phyloP scores from a whole-genome alignment of 2,797 vertebrate genomes.

The Chaetodon trifasciatus region DNA sequence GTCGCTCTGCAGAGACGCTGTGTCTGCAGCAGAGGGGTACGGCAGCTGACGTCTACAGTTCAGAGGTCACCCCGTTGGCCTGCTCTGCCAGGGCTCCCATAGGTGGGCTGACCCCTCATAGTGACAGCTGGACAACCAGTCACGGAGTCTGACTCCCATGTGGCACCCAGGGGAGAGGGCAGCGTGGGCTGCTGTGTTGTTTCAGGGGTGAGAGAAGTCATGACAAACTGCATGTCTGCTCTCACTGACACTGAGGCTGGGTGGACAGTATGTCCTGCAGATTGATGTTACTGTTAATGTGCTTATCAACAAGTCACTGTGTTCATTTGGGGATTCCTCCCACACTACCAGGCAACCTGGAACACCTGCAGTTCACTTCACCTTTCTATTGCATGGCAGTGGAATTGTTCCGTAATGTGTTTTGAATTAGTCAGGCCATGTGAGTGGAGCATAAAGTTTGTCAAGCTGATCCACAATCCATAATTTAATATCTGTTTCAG shows the following conservation, averaged over 20 bases:
- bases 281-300: background rate
- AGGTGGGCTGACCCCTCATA: conserved; percentile 49
- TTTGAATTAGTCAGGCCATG: background rate
- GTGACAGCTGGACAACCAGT: conserved; percentile 66
- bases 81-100: conserved; percentile 8
- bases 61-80: conserved; percentile 42
- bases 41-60: conserved; percentile 52
- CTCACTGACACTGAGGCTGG: background rate
- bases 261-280: background rate
- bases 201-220: conserved; percentile 35
- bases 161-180: background rate
- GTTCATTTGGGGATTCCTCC: background rate
- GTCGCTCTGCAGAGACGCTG: conserved; percentile 12
- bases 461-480: background rate
- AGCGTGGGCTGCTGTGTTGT: conserved; percentile 22
- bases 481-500: background rate
- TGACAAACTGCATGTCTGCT: conserved; percentile 12
- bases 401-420: background rate
- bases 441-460: background rate
- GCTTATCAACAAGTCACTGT: background rate
- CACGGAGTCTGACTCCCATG: conserved; percentile 12
- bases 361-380: background rate
- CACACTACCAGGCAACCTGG: too few species aligned
- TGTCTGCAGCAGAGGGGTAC: conserved; percentile 34
- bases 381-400: background rate